A percentile compares a stretch with the other conserved stretches of the same genome.
phyloP scores from a whole-genome alignment of 2,888 invertebrate genomes.

The Metalampra italica region DNA sequence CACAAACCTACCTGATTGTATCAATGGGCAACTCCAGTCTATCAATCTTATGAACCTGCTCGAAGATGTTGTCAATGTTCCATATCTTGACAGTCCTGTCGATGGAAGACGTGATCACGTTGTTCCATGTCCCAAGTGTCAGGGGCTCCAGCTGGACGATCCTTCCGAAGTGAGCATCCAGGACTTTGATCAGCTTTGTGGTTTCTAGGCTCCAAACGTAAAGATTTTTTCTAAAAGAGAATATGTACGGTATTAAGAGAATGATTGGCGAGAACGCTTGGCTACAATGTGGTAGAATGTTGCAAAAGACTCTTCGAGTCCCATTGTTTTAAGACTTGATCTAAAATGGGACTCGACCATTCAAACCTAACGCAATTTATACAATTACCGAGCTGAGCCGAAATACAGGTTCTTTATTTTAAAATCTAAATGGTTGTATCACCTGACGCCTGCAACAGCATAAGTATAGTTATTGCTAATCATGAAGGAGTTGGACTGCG shows the following conservation, averaged over 20 bases:
- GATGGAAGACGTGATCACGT: conserved; percentile 97
- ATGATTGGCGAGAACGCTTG: no score
- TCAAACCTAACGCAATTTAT: no score
- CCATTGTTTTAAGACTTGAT: no score
- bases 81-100: conserved; percentile 99
- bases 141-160: conserved; percentile 95
- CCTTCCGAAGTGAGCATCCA: conserved; percentile 98
- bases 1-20: conserved; percentile 87
- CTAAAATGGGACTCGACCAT: no score
- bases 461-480: conserved; percentile 94
- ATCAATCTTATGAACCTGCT: conserved; percentile 97
- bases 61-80: conserved; percentile 99
- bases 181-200: conserved; percentile 89
- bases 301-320: no score
- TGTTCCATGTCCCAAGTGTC: conserved; percentile 93
- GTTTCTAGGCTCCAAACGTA: conserved; percentile 95
- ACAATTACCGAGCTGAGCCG: no score
- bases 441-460: conserved; percentile 96
- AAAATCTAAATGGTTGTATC: background rate
- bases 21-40: conserved; percentile 97
- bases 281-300: no score
- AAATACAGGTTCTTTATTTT: no score
- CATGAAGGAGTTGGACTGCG: conserved; percentile 94
- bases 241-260: background rate
- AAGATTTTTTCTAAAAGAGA: conserved; percentile 85